Evolutionary conservation across 1,140 invertebrate genomes (phyloP), one percentile per base, ranked within the genome.

Genomic region (Schmidtea mediterranea): DNA sequence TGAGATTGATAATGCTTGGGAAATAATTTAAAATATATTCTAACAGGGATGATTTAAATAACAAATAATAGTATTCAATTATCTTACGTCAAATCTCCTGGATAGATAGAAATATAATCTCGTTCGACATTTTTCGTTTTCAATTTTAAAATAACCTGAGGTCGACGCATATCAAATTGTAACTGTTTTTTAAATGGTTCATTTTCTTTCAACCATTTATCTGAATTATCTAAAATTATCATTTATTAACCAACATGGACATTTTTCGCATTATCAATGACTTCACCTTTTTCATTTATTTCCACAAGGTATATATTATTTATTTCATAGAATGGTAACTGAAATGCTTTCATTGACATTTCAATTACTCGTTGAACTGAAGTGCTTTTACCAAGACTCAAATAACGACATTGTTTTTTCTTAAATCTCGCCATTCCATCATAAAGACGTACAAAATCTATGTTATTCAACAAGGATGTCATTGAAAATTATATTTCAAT

Each of bases 81-180:
- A n/a, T n/a, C 43, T 45, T n/a, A 45, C 43, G 43, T 19, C 6
- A 45, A 21, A 45, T 15, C 21, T 15, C 43, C 43, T 22, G 43
- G 69, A 57, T 72, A 73, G 10, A 73, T 67, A 54, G 69, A 68
- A 24, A 74, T 69, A 26, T 62, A 58, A 36, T 69, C 71, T 51
- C 60, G 62, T 36, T 71, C 63, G 2, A 63, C 63, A 56, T 72
- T 68, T 8, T 58, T 58, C 48, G 73, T 70, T 53, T 62, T 61
- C 56, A 70, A 90, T 57, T 90, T 75, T 48, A 98, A 73, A 66
- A 89, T 92, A 51, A 97, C 74, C 19, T 45, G 43, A 13, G 43
- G 43, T 6, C 43, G 43, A 19, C 43, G 18, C 12, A 21, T 45
- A 13, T 45, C 43, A 21, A 45, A 45, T 5, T 15, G 15, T 21